Evolutionary conservation across 2,888 invertebrate genomes (phyloP).

Genomic region (Rutpela maculata): DNA sequence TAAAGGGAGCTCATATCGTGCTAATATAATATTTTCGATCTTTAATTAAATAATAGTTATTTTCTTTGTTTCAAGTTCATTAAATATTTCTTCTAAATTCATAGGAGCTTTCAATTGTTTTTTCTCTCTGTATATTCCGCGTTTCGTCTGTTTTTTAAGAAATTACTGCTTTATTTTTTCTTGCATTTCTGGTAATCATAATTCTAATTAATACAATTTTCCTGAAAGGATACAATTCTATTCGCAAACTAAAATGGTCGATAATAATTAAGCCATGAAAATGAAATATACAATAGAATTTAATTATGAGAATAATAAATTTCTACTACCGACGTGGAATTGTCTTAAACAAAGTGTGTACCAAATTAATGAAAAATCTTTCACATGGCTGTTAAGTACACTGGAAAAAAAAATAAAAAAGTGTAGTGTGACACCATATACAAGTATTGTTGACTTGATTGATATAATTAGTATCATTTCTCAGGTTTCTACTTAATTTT

Average conservation of each 20-base stretch:
- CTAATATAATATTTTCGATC: too few species aligned
- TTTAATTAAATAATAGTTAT: too few species aligned
- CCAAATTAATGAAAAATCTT: slow-evolving; percentile 1
- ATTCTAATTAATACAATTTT: too few species aligned
- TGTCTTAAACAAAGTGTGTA: slow-evolving; percentile 5
- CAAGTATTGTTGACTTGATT: not conserved
- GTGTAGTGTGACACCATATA: not conserved
- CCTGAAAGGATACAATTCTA: not conserved
- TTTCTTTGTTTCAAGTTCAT: too few species aligned
- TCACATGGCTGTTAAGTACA: slow-evolving; percentile 10
- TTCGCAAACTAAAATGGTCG: not conserved
- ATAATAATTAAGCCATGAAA: not conserved
- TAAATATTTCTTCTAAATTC: too few species aligned
- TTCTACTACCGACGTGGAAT: too few species aligned
- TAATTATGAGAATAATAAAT: slow-evolving; percentile 24
- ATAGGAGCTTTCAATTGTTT: too few species aligned
- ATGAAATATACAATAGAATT: not conserved
- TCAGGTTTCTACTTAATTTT: slow-evolving; percentile 1
- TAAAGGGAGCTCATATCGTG: too few species aligned
- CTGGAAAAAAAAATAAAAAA: not conserved
- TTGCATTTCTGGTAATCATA: too few species aligned
- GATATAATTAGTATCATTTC: slow-evolving; percentile 14
- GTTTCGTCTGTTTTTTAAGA: too few species aligned
- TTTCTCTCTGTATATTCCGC: too few species aligned
- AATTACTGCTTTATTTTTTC: too few species aligned